Evolutionary conservation across 2,113 vertebrate species (phyloP), one percentile per base, ranked within the genome.

Genomic region (Mellivora capensis): DNA sequence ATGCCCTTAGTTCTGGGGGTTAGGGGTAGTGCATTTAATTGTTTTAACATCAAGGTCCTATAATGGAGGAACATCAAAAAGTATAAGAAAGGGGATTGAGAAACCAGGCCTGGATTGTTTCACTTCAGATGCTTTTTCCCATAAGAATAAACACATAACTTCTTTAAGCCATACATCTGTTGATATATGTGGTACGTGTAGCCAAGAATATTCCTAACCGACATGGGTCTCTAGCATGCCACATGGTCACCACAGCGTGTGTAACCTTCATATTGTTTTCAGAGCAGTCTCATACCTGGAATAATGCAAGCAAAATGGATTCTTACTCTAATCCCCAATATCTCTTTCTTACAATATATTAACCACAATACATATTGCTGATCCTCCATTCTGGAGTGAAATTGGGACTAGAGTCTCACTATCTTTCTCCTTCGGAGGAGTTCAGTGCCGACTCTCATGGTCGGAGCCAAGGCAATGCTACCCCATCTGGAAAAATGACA

Each of bases 221-320:
- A 29, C 20, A 3, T 3, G 9, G 17, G 76, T 54, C 23, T 27
- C 13, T 42, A 47, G 13, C 7, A 12, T 37, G 47, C 4, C 34
- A 1, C 18, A 37, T 37, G 23, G 3, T 11, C 42, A 2, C 4
- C 23, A 15, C n/a, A 47, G n/a, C 3, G 12, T 13, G 0, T 5
- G 47, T 15, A 61, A 39, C 1, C 0, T 8, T 42, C 52, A n/a
- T 5, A 15, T 1, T 47, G 17, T 49, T 76, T 31, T 84, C 52
- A 87, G n/a, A 31, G 13, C 1, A 37, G 21, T 59, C 5, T 85
- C 14, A 20, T 52, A 37, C 47, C 11, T 11, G 2, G 8, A 39
- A 61, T 44, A 23, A 3, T 59, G 27, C 27, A 39, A 80, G 49
- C 3, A 11, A 80, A n/a, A 83, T 25, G 64, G 2, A 52, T 27